These are phyloP conservation scores for Silurus aristotelis DNA, from an alignment of 2,797 vertebrate species.

Conservation along the genomic window DNA sequence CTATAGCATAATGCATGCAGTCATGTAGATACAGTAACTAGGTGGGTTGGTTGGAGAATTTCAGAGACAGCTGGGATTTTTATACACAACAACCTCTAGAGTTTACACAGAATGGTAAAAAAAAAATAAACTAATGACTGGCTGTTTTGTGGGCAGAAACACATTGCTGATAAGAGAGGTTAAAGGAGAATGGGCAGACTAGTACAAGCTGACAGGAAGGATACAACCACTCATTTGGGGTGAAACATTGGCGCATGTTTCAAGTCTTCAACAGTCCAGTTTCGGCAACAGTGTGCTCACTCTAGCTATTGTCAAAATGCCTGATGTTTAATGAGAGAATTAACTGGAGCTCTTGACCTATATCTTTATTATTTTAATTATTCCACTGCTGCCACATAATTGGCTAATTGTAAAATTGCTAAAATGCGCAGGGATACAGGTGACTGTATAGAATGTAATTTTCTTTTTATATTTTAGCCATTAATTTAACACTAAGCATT, in stretches of 20 bases:
- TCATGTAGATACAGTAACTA: background rate
- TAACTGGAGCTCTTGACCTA: background rate
- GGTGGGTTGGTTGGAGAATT: background rate
- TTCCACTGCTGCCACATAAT: background rate
- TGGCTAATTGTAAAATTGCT: background rate
- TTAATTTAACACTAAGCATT: background rate
- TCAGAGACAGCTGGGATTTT: background rate
- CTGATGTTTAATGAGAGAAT: background rate
- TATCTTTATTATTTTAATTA: background rate
- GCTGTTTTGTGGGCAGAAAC: background rate
- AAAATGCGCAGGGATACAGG: background rate
- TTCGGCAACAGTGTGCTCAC: background rate
- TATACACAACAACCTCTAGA: background rate
- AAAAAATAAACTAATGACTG: background rate
- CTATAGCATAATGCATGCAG: background rate
- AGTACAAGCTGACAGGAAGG: background rate
- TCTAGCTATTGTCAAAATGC: background rate
- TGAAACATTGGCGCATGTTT: background rate
- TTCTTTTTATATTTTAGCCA: background rate
- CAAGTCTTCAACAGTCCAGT: background rate
- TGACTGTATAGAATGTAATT: background rate
- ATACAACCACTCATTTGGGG: background rate
- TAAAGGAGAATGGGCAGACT: background rate
- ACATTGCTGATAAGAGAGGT: background rate
- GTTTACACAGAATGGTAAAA: background rate